phyloP scores from a whole-genome alignment of 2,113 vertebrate genomes.

The Cyrtonyx montezumae region DNA sequence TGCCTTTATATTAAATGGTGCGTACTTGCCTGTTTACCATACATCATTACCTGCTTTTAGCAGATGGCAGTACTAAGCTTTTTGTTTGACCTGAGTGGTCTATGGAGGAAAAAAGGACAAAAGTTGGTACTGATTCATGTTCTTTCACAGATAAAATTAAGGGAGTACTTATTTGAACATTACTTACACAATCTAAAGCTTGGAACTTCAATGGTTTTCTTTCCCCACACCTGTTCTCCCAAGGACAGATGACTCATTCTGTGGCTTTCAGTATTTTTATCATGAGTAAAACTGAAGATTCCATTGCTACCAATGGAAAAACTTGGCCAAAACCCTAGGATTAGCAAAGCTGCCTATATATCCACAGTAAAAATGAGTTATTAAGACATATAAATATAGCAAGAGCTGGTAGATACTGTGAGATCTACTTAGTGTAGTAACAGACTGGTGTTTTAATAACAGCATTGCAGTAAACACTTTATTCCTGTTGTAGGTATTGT shows the following conservation, averaged over 20 bases:
- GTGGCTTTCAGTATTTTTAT: no score
- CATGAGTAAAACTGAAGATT: background rate
- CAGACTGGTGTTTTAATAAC: background rate
- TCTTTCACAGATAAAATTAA: background rate
- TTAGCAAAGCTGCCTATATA: background rate
- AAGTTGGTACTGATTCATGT: background rate
- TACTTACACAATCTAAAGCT: background rate
- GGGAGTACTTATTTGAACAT: background rate
- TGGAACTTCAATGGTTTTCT: background rate
- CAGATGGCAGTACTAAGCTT: background rate
- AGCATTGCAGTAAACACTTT: background rate
- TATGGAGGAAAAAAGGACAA: background rate
- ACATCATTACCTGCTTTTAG: background rate
- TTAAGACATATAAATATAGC: background rate
- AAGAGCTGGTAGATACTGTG: background rate
- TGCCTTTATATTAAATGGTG: conserved; percentile 84
- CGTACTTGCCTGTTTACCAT: background rate
- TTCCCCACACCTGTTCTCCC: background rate
- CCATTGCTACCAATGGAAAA: background rate
- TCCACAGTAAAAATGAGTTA: background rate
- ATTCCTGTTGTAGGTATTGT: conserved; percentile 78
- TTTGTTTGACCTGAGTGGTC: background rate
- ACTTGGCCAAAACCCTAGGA: background rate
- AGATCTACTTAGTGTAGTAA: background rate
- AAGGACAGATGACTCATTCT: background rate